These are phyloP conservation scores for Neosilurus mollespiculum DNA, from an alignment of 2,797 vertebrate species.

Conservation along the genomic window DNA sequence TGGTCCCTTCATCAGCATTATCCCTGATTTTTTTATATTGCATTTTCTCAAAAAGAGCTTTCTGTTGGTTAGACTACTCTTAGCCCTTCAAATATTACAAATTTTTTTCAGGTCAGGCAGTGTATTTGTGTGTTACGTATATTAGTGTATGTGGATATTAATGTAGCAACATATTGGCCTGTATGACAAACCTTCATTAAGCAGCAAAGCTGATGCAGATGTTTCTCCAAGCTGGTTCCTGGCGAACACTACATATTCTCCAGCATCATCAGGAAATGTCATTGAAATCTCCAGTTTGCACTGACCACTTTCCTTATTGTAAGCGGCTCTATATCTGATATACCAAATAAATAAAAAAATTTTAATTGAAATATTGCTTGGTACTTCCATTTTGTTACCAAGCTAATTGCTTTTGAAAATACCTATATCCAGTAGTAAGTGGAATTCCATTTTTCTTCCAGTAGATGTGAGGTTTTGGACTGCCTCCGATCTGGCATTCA, in stretches of 20 bases:
- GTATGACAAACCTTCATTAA: conserved; percentile 86
- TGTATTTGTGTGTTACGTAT: neutral
- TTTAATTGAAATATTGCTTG: conserved; percentile 75
- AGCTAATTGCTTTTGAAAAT: conserved; percentile 29
- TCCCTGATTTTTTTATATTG: no score
- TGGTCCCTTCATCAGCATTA: no score
- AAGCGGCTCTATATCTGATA: conserved; percentile 81
- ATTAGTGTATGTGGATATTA: no score
- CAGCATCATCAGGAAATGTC: conserved; percentile 95
- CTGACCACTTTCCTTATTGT: conserved; percentile 87
- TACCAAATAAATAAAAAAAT: conserved; percentile 74
- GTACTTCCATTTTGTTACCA: conserved; percentile 57
- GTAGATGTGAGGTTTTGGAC: conserved; percentile 87
- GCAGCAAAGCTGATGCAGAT: conserved; percentile 83
- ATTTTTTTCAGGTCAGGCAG: no score
- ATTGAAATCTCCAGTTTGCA: conserved; percentile 97
- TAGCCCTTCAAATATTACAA: no score
- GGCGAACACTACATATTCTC: conserved; percentile 89
- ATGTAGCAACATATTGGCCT: neutral
- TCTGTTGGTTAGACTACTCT: no score
- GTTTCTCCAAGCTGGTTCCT: conserved; percentile 89
- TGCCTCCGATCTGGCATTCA: conserved; percentile 88
- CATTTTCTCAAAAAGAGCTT: no score
- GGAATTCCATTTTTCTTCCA: conserved; percentile 92
- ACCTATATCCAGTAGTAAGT: conserved; percentile 93